These are phyloP conservation scores for Trachelus tabidus DNA, from an alignment of 2,888 invertebrate genomes.

Conservation along the genomic window DNA sequence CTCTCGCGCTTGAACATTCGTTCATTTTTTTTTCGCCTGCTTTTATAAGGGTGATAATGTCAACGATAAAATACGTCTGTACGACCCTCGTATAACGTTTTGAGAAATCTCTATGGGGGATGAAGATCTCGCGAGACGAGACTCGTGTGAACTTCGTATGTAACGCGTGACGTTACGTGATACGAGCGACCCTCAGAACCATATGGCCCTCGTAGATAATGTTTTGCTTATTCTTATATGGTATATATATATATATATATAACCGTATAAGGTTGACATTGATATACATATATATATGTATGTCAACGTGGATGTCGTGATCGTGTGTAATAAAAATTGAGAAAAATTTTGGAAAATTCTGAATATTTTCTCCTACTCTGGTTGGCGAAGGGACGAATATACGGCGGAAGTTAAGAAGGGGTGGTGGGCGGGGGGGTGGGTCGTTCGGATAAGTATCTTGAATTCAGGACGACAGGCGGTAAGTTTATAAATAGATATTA, in stretches of 20 bases:
- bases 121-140: neutral
- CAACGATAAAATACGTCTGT: neutral
- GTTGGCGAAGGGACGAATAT: too few species aligned
- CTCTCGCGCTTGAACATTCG: too few species aligned
- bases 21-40: neutral
- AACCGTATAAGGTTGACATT: too few species aligned
- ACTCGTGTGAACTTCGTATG: neutral
- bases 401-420: accelerated
- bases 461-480: neutral
- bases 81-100: neutral
- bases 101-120: neutral
- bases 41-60: neutral
- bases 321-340: too few species aligned
- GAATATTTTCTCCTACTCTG: too few species aligned
- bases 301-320: too few species aligned
- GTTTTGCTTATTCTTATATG: neutral
- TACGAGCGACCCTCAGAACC: neutral
- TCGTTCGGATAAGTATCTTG: neutral
- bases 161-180: neutral
- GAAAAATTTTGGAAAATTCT: neutral
- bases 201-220: neutral
- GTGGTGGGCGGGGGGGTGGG: too few species aligned
- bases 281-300: too few species aligned
- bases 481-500: slow-evolving; percentile 1
- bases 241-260: too few species aligned